These are phyloP conservation scores for Limenitis arthemis DNA, from an alignment of 2,888 invertebrate species.

Conservation along the genomic window DNA sequence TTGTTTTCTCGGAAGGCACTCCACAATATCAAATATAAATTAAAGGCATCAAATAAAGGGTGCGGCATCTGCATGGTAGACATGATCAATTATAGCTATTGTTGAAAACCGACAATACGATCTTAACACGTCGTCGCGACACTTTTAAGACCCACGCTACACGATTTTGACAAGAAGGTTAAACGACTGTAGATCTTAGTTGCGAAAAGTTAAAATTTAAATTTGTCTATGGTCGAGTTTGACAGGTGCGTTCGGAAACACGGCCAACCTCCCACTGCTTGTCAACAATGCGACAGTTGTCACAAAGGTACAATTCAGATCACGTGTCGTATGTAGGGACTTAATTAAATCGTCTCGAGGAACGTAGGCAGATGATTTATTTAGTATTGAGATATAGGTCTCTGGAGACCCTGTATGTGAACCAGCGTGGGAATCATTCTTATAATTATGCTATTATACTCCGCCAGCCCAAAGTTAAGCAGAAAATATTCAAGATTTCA, in stretches of 20 bases:
- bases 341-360: slow-evolving; percentile 62
- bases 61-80: slow-evolving; percentile 56
- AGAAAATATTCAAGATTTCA: too few relatives aligned
- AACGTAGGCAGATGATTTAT: slow-evolving; percentile 58
- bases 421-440: slow-evolving; percentile 11
- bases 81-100: slow-evolving; percentile 64
- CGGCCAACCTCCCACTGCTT: slow-evolving; percentile 62
- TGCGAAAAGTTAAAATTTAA: slow-evolving; percentile 33
- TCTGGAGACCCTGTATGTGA: slow-evolving; percentile 23
- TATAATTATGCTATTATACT: not conserved
- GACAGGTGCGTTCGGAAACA: slow-evolving; percentile 65
- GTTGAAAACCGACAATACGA: slow-evolving; percentile 49
- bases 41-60: slow-evolving; percentile 39
- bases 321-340: slow-evolving; percentile 60
- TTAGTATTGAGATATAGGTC: slow-evolving; percentile 30
- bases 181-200: slow-evolving; percentile 29
- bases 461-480: too few relatives aligned
- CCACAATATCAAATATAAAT: slow-evolving; percentile 15
- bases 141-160: slow-evolving; percentile 39
- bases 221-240: slow-evolving; percentile 30
- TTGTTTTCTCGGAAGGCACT: slow-evolving; percentile 27
- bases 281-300: slow-evolving; percentile 50
- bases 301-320: slow-evolving; percentile 44
- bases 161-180: slow-evolving; percentile 4
- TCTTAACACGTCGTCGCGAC: slow-evolving; percentile 51